These are phyloP conservation scores for Agraylea sexmaculata DNA, from an alignment of 1,140 invertebrate genomes.

Conservation along the genomic window DNA sequence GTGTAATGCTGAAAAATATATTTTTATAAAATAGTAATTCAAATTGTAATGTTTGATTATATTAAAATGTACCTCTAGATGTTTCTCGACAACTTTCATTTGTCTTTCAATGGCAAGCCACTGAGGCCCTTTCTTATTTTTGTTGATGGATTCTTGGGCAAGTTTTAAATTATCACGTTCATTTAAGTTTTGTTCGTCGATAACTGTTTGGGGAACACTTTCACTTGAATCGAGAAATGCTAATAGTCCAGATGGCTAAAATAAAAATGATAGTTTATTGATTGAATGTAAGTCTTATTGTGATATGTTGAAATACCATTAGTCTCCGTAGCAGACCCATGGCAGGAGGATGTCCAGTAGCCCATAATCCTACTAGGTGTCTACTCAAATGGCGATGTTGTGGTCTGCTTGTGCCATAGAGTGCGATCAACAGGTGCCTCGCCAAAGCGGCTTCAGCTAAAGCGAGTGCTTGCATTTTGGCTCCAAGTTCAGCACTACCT, in stretches of 20 bases:
- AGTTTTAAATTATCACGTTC: constrained; percentile 91
- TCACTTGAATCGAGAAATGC: constrained; percentile 82
- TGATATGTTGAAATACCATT: constrained; percentile 50
- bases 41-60: not conserved
- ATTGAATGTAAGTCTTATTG: not conserved
- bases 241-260: constrained; percentile 76
- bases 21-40: constrained; percentile 5
- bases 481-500: constrained; percentile 78
- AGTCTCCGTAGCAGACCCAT: constrained; percentile 80
- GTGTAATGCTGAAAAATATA: constrained; percentile 37
- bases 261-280: constrained; percentile 17
- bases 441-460: constrained; percentile 95
- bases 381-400: constrained; percentile 81
- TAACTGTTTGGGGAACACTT: constrained; percentile 60
- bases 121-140: constrained; percentile 50
- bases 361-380: constrained; percentile 95
- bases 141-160: constrained; percentile 70
- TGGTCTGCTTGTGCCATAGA: constrained; percentile 49
- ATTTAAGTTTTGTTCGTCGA: constrained; percentile 58
- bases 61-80: constrained; percentile 46
- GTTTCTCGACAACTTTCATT: constrained; percentile 66
- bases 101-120: constrained; percentile 59
- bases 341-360: constrained; percentile 86
- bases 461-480: constrained; percentile 91
- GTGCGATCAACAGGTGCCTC: constrained; percentile 80